phyloP scores from a whole-genome alignment of 2,113 vertebrate species.

The Xenopus borealis region DNA sequence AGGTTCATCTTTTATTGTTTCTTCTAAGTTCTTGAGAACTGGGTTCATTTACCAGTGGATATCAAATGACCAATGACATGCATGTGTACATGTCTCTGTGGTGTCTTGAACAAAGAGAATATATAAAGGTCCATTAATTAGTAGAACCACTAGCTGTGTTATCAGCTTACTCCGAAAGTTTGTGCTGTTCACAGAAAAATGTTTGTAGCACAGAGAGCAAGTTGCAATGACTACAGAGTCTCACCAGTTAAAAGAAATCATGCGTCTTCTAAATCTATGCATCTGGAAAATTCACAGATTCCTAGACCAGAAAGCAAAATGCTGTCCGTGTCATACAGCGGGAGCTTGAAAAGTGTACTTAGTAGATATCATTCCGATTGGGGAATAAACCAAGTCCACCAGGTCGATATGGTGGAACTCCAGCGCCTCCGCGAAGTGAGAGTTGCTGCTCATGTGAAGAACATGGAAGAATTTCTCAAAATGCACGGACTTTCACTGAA shows the following conservation, averaged over 20 bases:
- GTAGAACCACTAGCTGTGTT: background rate
- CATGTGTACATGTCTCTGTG: slow-evolving; percentile 53
- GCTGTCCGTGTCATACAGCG: slow-evolving; percentile 96
- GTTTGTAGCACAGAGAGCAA: slow-evolving; percentile 58
- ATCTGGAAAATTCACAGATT: slow-evolving; percentile 69
- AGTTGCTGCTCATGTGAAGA: slow-evolving; percentile 83
- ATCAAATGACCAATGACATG: slow-evolving; percentile 61
- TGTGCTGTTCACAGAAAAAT: slow-evolving; percentile 47
- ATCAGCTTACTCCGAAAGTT: background rate
- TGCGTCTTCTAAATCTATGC: slow-evolving; percentile 53
- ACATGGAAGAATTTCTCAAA: slow-evolving; percentile 93
- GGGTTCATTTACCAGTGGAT: slow-evolving; percentile 45
- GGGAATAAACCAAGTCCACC: slow-evolving; percentile 80
- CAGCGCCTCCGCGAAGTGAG: slow-evolving; percentile 86
- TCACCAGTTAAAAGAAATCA: slow-evolving; percentile 49
- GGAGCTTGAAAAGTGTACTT: slow-evolving; percentile 89
- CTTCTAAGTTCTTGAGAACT: slow-evolving; percentile 57
- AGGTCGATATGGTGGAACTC: slow-evolving; percentile 76
- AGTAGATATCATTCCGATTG: slow-evolving; percentile 90
- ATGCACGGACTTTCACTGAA: slow-evolving; percentile 92
- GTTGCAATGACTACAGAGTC: slow-evolving; percentile 49
- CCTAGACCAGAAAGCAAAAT: slow-evolving; percentile 74
- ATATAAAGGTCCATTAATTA: slow-evolving; percentile 51
- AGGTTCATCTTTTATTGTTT: slow-evolving; percentile 60
- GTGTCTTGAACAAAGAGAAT: slow-evolving; percentile 32